Base-by-base conservation (phyloP, 2,113 vertebrate genomes). In the Bubo bubo region DNA sequence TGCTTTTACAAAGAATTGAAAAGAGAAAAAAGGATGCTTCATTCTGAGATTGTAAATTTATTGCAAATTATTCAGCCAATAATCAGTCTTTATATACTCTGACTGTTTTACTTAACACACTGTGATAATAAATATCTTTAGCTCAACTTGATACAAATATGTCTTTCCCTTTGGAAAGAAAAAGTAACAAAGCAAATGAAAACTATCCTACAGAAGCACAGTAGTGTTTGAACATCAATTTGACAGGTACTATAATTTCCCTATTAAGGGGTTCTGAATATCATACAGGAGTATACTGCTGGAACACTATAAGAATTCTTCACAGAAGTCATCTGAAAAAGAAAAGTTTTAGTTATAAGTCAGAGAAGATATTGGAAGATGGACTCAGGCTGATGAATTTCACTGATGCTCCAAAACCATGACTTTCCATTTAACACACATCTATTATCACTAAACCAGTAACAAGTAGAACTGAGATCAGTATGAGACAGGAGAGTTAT, bases 211-310 rank as follows among this genome's bases (percentile, higher is more conserved):
- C 92, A 96, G 97, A 98, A 98, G 83, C 96, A 98, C 95, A 90
- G 95, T 96, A 94, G 79, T 91, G 83, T 94, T 97, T 96, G 83
- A 97, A 82, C 94, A 93, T 97, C 96, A 95, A 21, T 97, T 97
- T 98, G 97, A 97, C 94, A 98, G 93, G 92, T 94, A 97, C 86
- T 95, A 56, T 97, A 98, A 98, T 98, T 98, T 98, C 89, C 92
- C 67, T 96, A 43, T 97, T 97, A 97, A 96, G 79, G 50, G 67
- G 79, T 79, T 88, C 24, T 94, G 96, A 97, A 96, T 98, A 96
- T 97, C 88, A 96, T 96, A 95, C 28, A 56, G 91, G 77, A 97
- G n/a, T 62, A 88, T 91, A 77, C 87, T 71, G 76, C 34, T 95
- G 70, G 73, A 97, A 97, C 59, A 76, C 85, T 92, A 8, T 63